A percentile compares a stretch with the other conserved stretches of the same genome.
Evolutionary conservation across 2,797 vertebrate species (phyloP).

Genomic region (Pitangus sulphuratus): DNA sequence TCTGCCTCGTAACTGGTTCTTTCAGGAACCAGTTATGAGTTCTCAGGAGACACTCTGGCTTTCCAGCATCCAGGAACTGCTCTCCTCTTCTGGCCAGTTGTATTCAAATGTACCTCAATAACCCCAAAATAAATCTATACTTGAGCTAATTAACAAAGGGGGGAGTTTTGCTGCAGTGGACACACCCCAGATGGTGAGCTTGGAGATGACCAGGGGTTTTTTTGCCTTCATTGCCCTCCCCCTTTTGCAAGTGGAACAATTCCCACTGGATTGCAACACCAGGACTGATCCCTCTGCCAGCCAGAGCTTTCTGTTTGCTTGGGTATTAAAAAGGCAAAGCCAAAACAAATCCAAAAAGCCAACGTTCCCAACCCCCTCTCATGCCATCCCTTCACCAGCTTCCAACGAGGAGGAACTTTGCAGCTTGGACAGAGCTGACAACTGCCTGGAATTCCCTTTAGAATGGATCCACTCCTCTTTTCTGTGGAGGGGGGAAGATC

Average conservation of each 20-base stretch:
- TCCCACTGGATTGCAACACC: neutral
- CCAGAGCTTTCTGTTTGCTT: neutral
- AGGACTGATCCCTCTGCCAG: neutral
- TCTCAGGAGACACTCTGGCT: neutral
- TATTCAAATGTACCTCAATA: neutral
- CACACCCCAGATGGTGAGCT: neutral
- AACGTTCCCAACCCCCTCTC: neutral
- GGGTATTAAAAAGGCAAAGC: neutral
- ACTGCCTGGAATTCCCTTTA: neutral
- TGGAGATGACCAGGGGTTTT: neutral
- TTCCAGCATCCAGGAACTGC: neutral
- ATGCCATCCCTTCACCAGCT: accelerated
- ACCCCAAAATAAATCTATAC: neutral
- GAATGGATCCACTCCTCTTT: neutral
- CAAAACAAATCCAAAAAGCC: neutral
- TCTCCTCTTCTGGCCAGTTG: neutral
- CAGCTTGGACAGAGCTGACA: neutral
- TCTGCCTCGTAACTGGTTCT: neutral
- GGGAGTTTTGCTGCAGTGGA: neutral
- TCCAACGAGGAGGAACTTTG: neutral
- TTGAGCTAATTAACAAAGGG: neutral
- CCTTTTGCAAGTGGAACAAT: neutral
- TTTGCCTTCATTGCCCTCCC: neutral
- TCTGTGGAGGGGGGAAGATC: neutral
- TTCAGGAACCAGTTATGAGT: neutral